These are phyloP conservation scores for Paratrypauchen microcephalus DNA, from an alignment of 2,797 vertebrate genomes.

Conservation along the genomic window DNA sequence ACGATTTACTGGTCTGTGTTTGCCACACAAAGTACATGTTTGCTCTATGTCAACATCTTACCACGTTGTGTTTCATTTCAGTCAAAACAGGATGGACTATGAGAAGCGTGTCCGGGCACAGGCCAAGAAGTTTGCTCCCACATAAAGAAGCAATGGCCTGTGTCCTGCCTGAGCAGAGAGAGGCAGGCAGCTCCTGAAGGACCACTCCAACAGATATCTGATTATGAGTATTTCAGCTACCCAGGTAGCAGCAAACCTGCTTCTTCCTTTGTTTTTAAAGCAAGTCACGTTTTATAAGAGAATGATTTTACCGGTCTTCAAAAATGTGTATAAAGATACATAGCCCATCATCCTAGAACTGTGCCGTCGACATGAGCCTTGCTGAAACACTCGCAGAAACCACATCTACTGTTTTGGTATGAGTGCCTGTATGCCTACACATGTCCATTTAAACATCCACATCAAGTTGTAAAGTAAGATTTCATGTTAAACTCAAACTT, in stretches of 20 bases:
- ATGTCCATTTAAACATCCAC: conserved; percentile 26
- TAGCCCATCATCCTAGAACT: conserved; percentile 37
- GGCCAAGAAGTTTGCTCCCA: conserved; percentile 82
- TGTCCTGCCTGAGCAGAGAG: conserved; percentile 32
- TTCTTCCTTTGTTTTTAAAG: conserved; percentile 30
- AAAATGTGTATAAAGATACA: conserved; percentile 40
- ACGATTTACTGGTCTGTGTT: conserved; percentile 81
- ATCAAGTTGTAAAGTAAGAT: conserved; percentile 39
- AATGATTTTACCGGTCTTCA: conserved; percentile 35
- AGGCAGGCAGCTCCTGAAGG: conserved; percentile 61
- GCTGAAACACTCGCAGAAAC: conserved; percentile 48
- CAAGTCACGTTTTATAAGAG: conserved; percentile 28
- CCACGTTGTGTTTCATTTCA: conserved; percentile 31
- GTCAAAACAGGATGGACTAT: conserved; percentile 85
- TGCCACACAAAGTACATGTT: too few relatives aligned
- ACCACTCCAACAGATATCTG: conserved; percentile 72
- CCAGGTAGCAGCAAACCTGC: conserved; percentile 41
- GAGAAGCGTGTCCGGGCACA: conserved; percentile 81
- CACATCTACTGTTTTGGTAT: conserved; percentile 31
- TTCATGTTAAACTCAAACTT: conserved; percentile 18
- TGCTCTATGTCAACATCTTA: neutral
- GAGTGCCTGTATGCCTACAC: conserved; percentile 20
- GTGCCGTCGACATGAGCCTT: conserved; percentile 31
- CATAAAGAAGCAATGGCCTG: conserved; percentile 62
- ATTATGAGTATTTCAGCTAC: conserved; percentile 53